Evolutionary conservation across 2,113 vertebrate species (phyloP).

Genomic region (Sakesphorus luctuosus): DNA sequence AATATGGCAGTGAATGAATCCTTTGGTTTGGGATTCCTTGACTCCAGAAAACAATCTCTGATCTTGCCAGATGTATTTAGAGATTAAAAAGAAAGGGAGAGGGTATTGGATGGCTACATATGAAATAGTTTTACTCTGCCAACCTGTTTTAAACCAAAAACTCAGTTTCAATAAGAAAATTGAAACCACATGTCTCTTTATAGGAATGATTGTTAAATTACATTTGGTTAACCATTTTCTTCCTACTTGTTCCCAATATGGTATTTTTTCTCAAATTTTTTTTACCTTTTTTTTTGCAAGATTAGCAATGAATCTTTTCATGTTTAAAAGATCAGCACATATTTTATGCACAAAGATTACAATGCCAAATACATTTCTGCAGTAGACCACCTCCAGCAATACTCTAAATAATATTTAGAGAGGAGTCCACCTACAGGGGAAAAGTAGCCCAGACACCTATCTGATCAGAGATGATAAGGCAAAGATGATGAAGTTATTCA

Average conservation of each 20-base stretch:
- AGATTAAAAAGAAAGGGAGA: not conserved
- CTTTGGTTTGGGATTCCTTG: not conserved
- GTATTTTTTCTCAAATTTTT: not conserved
- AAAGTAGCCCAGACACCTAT: not conserved
- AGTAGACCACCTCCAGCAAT: slow-evolving; percentile 31
- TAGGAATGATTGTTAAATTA: not conserved
- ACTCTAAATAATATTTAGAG: slow-evolving; percentile 28
- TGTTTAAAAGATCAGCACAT: slow-evolving; percentile 32
- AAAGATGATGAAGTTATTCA: slow-evolving; percentile 24
- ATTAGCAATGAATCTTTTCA: not conserved
- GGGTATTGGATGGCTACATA: not conserved
- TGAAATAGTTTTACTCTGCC: slow-evolving; percentile 1
- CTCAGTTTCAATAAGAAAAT: slow-evolving; percentile 28
- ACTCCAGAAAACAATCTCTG: not conserved
- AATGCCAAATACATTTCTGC: not conserved
- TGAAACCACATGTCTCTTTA: not conserved
- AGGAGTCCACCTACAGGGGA: slow-evolving; percentile 8
- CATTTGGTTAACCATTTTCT: slow-evolving; percentile 31
- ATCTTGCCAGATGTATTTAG: not conserved
- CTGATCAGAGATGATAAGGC: not conserved
- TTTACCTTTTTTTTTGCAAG: slow-evolving; percentile 12
- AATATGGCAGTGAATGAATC: not conserved
- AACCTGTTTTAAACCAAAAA: slow-evolving; percentile 26
- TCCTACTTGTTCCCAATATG: not conserved
- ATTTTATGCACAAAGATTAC: slow-evolving; percentile 22